These are phyloP conservation scores for Cataglyphis hispanica DNA, from an alignment of 1,140 invertebrate genomes.

Conservation along the genomic window DNA sequence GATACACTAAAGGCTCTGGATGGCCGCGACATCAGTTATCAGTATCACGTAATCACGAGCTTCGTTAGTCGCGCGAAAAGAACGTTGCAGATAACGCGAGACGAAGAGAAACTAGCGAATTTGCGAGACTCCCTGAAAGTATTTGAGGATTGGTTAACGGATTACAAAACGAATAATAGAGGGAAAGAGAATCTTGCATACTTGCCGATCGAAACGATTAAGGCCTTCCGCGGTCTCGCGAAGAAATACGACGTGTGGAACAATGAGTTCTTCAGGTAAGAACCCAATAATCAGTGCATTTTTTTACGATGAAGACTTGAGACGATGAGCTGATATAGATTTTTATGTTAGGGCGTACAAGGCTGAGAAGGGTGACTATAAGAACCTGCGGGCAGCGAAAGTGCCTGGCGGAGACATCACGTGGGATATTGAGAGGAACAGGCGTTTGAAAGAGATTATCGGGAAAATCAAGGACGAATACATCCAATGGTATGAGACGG, in stretches of 20 bases:
- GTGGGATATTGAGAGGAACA: conserved; percentile 84
- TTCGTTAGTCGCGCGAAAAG: conserved; percentile 82
- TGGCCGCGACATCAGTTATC: conserved; percentile 82
- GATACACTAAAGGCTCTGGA: conserved; percentile 81
- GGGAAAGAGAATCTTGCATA: conserved; percentile 82
- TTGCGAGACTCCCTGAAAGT: conserved; percentile 79
- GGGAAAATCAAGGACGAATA: conserved; percentile 76
- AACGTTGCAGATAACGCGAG: conserved; percentile 83
- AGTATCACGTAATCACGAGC: conserved; percentile 82
- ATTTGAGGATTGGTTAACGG: conserved; percentile 83
- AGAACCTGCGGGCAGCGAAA: conserved; percentile 77
- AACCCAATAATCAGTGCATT: neutral
- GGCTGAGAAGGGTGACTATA: conserved; percentile 79
- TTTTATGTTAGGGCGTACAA: conserved; percentile 74
- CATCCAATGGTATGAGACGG: conserved; percentile 80
- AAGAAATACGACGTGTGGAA: conserved; percentile 78
- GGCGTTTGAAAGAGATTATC: conserved; percentile 74
- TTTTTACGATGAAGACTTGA: neutral
- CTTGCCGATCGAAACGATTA: conserved; percentile 80
- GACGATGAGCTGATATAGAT: conserved; percentile 11
- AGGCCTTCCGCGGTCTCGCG: conserved; percentile 78
- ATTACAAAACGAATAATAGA: conserved; percentile 80
- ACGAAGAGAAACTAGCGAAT: conserved; percentile 81
- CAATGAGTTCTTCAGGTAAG: conserved; percentile 76
- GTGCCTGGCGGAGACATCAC: conserved; percentile 72